Evolutionary conservation across 2,888 invertebrate species (phyloP), one percentile per base, ranked within the genome.

Genomic region (Andricus curvator): DNA sequence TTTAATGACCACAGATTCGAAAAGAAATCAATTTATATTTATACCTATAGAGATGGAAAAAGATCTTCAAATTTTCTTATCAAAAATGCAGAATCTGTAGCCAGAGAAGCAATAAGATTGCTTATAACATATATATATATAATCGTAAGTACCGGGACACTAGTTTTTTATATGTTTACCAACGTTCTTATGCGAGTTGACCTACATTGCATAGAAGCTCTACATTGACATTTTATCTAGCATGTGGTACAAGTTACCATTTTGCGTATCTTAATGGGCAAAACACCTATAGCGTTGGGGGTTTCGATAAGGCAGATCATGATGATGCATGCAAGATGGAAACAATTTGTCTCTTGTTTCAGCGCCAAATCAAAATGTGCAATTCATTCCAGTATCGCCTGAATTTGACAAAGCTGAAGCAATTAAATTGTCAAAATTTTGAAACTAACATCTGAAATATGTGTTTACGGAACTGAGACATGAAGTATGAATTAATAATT

Each of bases 141-240:
- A 56, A 56, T n/a, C n/a, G n/a, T 56, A 56, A 56, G 9, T 56
- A 56, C n/a, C 56, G n/a, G 22, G n/a, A 56, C 20, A 56, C 56
- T 22, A 9, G n/a, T 20, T 56, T 56, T 56, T 56, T 11, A n/a
- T 22, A 56, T 56, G n/a, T 56, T 56, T n/a, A 56, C 56, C 56
- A 56, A 9, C 2, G 62, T 25, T 25, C 25, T 62, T 62, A 62
- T 62, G 60, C 22, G 20, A 4, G 22, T 62, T 70, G 48, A 51
- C 70, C 70, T 70, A 70, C 70, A 48, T 68, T 70, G 20, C 17
- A 17, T 29, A 51, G 29, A 70, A 48, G 70, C 48, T 70, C 20
- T 44, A 29, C 20, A 48, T 25, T 51, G 29, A 48, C 48, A 70
- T 70, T 51, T 70, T 29, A 48, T 48, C 25, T 51, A 70, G 29